phyloP scores from a whole-genome alignment of 1,140 invertebrate species.

The Euura saliciscinereae region DNA sequence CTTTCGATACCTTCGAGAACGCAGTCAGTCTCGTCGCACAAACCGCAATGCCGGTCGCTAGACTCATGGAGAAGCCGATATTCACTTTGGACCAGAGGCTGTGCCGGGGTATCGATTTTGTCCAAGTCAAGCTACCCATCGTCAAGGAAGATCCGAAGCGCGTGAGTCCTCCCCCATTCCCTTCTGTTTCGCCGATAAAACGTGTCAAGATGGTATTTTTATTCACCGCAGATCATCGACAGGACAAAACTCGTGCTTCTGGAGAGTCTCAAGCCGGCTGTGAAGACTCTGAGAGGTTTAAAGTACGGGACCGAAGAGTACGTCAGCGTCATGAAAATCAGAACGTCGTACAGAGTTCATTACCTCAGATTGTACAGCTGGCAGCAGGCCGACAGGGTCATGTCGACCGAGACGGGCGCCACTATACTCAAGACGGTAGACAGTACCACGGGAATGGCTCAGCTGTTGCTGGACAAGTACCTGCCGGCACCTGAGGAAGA shows the following conservation, averaged over 20 bases:
- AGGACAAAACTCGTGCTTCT: constrained; percentile 42
- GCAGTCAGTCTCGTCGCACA: constrained; percentile 40
- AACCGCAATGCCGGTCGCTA: constrained; percentile 42
- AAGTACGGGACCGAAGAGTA: constrained; percentile 46
- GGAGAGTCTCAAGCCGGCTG: constrained; percentile 38
- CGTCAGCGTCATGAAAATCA: constrained; percentile 42
- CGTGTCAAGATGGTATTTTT: background rate
- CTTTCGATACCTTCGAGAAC: constrained; percentile 43
- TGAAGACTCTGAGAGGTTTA: constrained; percentile 42
- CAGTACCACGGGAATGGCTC: constrained; percentile 42
- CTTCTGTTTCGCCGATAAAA: too few species aligned
- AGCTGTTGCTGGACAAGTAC: constrained; percentile 47
- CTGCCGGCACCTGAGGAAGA: constrained; percentile 41
- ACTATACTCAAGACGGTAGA: constrained; percentile 48
- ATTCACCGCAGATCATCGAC: constrained; percentile 41
- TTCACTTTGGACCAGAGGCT: constrained; percentile 49
- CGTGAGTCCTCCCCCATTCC: constrained; percentile 27
- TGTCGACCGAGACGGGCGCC: constrained; percentile 49
- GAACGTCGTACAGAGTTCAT: constrained; percentile 47
- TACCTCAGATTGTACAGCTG: constrained; percentile 50
- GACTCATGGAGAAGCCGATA: constrained; percentile 49
- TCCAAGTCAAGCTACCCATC: constrained; percentile 49
- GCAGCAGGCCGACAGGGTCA: constrained; percentile 48
- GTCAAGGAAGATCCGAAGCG: constrained; percentile 51
- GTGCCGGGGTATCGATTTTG: constrained; percentile 49